phyloP scores from a whole-genome alignment of 2,113 vertebrate genomes.

The Aegithalos caudatus region DNA sequence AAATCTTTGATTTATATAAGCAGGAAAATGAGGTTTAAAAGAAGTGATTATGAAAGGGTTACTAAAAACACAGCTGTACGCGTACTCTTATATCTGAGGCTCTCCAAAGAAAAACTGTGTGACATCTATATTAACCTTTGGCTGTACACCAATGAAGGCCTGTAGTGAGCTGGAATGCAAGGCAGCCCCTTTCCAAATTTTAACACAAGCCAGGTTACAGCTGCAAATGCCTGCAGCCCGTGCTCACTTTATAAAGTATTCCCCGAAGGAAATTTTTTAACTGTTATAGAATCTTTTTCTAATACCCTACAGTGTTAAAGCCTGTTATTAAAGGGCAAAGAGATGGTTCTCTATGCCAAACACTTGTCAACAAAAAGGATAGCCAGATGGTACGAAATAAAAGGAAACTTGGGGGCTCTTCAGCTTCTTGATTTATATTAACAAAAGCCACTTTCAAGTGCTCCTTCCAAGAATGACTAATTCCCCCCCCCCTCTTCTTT shows the following conservation, averaged over 20 bases:
- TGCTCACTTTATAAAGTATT: conserved; percentile 72
- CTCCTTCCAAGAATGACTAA: conserved; percentile 62
- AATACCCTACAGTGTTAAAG: conserved; percentile 78
- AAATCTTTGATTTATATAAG: conserved; percentile 78
- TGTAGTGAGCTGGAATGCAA: conserved; percentile 87
- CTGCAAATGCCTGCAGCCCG: conserved; percentile 75
- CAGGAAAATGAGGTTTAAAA: conserved; percentile 76
- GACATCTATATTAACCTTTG: conserved; percentile 97
- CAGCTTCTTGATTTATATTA: conserved; percentile 57
- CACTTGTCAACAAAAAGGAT: conserved; percentile 76
- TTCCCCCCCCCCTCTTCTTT: not conserved
- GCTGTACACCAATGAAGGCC: conserved; percentile 82
- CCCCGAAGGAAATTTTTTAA: conserved; percentile 77
- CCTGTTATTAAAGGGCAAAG: conserved; percentile 75
- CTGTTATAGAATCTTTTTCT: conserved; percentile 80
- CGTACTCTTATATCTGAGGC: conserved; percentile 66
- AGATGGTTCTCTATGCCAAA: conserved; percentile 74
- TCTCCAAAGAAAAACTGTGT: conserved; percentile 80
- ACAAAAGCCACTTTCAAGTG: conserved; percentile 72
- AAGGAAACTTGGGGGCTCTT: conserved; percentile 54
- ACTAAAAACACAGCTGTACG: conserved; percentile 79
- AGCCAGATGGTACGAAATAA: conserved; percentile 75
- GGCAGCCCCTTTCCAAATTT: conserved; percentile 81
- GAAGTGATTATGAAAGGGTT: conserved; percentile 77
- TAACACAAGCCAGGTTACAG: conserved; percentile 85